Evolutionary conservation across 1,140 invertebrate species (phyloP), one percentile per base, ranked within the genome.

Genomic region (Notospermus geniculatus): DNA sequence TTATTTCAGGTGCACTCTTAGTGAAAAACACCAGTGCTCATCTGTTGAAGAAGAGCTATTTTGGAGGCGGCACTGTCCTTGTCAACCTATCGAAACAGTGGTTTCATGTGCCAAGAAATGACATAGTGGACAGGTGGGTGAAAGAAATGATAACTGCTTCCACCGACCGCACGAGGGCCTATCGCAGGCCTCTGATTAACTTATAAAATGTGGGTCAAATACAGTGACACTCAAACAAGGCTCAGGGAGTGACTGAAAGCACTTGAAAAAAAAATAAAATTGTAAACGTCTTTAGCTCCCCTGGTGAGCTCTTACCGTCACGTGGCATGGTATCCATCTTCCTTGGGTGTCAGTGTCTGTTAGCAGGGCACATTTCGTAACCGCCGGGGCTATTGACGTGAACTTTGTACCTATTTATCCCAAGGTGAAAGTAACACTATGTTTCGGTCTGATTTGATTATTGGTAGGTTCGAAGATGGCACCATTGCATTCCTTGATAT

Each of bases 21-120:
- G 88, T 97, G 0, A 87, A 85, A 69, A 90, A 91, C 72, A 77
- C 80, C 1, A 88, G 9, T 27, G 81, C 83, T 2, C 29, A 84
- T 70, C 74, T 87, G 23, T 81, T 96, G 52, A 75, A 80, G 89
- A 83, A 83, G 60, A 68, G 79, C 46, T 97, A 93, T 77, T 96
- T 92, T 83, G 95, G 94, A 25, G 95, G 95, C 30, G 95, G 95
- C 2, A 94, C 92, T 2, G 90, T 97, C 9, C 85, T 91, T 70
- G 88, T 95, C 67, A 86, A 89, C 17, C 82, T 93, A 45, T 88
- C 88, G 39, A 84, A 82, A 54, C 82, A 87, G 78, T 83, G 87
- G 73, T 88, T 87, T 71, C 88, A 91, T 78, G 84, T 67, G 5
- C 65, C 69, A 54, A 53, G 66, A 45, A 17, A 60, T 17, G 64